These are phyloP conservation scores for Betta splendens DNA, from an alignment of 2,797 vertebrate species.

Conservation along the genomic window DNA sequence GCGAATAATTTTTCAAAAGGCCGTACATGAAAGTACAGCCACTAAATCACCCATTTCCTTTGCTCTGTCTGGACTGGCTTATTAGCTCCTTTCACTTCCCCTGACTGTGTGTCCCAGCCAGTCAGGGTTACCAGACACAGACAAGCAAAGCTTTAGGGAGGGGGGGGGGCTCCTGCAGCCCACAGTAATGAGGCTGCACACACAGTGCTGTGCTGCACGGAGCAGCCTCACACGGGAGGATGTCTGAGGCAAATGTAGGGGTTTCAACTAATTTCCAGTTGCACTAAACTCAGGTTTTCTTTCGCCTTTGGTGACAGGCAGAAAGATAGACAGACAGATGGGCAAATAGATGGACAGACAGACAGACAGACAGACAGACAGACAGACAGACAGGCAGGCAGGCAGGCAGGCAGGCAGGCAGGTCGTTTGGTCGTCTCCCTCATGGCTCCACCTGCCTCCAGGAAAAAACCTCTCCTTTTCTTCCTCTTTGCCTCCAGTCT, in stretches of 20 bases:
- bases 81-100: conserved; percentile 43
- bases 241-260: conserved; percentile 26
- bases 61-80: conserved; percentile 36
- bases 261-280: conserved; percentile 14
- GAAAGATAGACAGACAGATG: not conserved
- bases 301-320: no score
- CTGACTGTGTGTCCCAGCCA: conserved; percentile 26
- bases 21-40: conserved; percentile 2
- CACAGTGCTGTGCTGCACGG: conserved; percentile 1
- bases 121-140: conserved; percentile 19
- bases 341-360: not conserved
- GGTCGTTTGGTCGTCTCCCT: conserved; percentile 46
- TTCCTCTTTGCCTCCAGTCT: conserved; percentile 11
- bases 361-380: not conserved
- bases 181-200: conserved; percentile 61
- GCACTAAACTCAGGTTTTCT: conserved; percentile 3
- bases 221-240: conserved; percentile 19
- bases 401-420: conserved; percentile 3
- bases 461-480: conserved; percentile 23
- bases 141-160: conserved; percentile 32
- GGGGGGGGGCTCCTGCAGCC: conserved; percentile 44
- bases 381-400: not conserved
- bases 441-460: conserved; percentile 27
- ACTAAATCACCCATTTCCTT: conserved; percentile 24
- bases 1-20: not conserved